Percentiles rank a stretch among this genome's conserved stretches.
Evolutionary conservation across 2,797 vertebrate genomes (phyloP).

Genomic region (Enteromius paludinosus): DNA sequence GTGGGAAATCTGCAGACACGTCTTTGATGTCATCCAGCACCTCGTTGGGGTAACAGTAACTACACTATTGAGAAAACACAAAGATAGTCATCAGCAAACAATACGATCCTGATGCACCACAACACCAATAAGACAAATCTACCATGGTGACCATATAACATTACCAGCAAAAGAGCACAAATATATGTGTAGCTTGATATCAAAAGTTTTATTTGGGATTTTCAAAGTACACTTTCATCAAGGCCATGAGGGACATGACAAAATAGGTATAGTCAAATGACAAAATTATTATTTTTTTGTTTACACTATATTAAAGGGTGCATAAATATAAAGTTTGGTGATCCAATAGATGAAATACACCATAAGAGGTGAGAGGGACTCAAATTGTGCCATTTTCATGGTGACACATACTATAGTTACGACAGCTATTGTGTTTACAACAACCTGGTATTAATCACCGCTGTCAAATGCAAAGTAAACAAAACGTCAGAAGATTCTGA

Average conservation of each 20-base stretch:
- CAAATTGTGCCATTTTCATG: too few species aligned
- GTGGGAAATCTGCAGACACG: slow-evolving; percentile 64
- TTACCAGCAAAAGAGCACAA: too few species aligned
- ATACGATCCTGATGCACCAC: not conserved
- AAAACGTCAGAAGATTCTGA: not conserved
- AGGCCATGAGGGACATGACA: too few species aligned
- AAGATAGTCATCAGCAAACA: not conserved
- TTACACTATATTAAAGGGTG: too few species aligned
- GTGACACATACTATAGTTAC: not conserved
- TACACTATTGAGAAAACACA: slow-evolving; percentile 66
- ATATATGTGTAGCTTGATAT: too few species aligned
- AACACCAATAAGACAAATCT: not conserved
- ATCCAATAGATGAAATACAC: too few species aligned
- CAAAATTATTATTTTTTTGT: too few species aligned
- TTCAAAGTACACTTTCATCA: too few species aligned
- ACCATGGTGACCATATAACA: not conserved
- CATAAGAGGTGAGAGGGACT: too few species aligned
- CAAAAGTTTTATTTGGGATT: too few species aligned
- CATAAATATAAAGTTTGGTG: too few species aligned
- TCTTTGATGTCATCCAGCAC: slow-evolving; percentile 66
- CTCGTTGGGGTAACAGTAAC: slow-evolving; percentile 68
- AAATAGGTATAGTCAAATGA: too few species aligned
- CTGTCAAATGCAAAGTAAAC: not conserved
- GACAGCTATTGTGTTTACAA: not conserved
- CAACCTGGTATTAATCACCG: not conserved